Percentiles rank a stretch among this genome's conserved stretches.
phyloP scores from a whole-genome alignment of 2,888 invertebrate species.

The Pristionchus mayeri region DNA sequence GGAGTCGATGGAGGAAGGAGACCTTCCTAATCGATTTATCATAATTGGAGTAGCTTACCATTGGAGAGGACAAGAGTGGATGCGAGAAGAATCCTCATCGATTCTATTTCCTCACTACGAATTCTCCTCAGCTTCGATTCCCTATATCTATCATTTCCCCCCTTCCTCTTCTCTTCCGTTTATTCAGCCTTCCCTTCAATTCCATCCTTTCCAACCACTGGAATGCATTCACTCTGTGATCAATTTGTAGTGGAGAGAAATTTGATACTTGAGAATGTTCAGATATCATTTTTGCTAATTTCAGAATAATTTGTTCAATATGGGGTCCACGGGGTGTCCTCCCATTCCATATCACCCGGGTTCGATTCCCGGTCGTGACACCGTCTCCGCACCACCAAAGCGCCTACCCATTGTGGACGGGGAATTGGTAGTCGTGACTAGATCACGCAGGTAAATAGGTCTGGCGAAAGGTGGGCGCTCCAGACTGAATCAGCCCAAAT shows the following conservation, averaged over 20 bases:
- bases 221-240: background rate
- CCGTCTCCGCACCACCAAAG: no score
- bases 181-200: constrained; percentile 20
- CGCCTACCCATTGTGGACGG: no score
- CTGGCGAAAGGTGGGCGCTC: no score
- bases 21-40: background rate
- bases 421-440: no score
- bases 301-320: no score
- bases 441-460: no score
- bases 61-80: background rate
- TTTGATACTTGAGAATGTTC: no score
- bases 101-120: constrained; percentile 3
- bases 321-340: no score
- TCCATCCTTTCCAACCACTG: constrained; percentile 27
- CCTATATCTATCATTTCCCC: background rate
- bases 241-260: background rate
- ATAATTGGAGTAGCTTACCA: background rate
- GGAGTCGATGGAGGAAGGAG: background rate
- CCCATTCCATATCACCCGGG: no score
- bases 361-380: no score
- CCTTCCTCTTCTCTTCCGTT: constrained; percentile 16
- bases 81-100: background rate
- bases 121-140: background rate
- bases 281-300: no score
- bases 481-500: no score